phyloP scores from a whole-genome alignment of 2,113 vertebrate genomes.

The Bubo blakistoni region DNA sequence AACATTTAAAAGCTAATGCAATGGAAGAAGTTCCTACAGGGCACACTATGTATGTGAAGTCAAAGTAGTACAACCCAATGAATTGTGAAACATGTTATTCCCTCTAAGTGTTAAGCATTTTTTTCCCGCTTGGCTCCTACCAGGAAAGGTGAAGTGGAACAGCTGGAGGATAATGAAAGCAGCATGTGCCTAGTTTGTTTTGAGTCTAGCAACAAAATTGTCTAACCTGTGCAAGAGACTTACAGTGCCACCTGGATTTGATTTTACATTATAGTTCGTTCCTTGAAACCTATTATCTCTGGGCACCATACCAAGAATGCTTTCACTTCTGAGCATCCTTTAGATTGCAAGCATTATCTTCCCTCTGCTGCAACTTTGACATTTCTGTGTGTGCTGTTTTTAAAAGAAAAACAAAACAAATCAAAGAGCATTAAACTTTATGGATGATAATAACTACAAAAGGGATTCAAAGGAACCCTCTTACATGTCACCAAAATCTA shows the following conservation, averaged over 20 bases:
- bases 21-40: slow-evolving; percentile 3
- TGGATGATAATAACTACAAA: background rate
- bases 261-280: slow-evolving; percentile 59
- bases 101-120: slow-evolving; percentile 49
- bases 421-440: background rate
- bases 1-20: slow-evolving; percentile 12
- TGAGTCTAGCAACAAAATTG: slow-evolving; percentile 60
- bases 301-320: slow-evolving; percentile 58
- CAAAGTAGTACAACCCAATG: slow-evolving; percentile 23
- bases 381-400: background rate
- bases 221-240: slow-evolving; percentile 55
- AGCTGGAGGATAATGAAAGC: slow-evolving; percentile 68
- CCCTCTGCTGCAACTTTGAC: background rate
- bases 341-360: slow-evolving; percentile 17
- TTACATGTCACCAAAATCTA: background rate
- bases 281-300: slow-evolving; percentile 65
- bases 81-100: slow-evolving; percentile 56
- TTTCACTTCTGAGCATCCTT: slow-evolving; percentile 32
- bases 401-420: background rate
- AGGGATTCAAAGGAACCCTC: background rate
- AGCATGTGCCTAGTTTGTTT: slow-evolving; percentile 64
- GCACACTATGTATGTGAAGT: slow-evolving; percentile 28
- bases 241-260: slow-evolving; percentile 56
- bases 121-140: slow-evolving; percentile 42
- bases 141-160: slow-evolving; percentile 68